Evolutionary conservation across 2,113 vertebrate genomes (phyloP), one percentile per base, ranked within the genome.

Genomic region (Platichthys flesus): DNA sequence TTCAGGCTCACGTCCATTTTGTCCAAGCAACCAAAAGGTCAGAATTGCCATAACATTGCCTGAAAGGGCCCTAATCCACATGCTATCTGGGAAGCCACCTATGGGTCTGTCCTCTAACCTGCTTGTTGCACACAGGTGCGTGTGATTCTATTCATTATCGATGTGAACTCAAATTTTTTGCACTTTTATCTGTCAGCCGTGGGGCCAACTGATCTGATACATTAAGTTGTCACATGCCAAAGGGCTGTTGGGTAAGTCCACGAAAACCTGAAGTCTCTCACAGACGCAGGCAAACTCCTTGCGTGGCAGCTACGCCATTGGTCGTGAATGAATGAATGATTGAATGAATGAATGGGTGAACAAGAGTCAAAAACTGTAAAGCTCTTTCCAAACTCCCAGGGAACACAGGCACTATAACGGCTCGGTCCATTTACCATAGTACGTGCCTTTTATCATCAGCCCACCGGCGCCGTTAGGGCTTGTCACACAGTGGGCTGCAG

Each of bases 401-500:
- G n/a, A n/a, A 10, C 5, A 28, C 4, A 58, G 40, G 12, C 23
- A 1, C 9, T 24, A 9, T 24, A 57, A 24, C 0, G 5, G 28
- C 12, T 18, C 28, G 5, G 56, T 16, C 23, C 56, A 15, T 16
- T 31, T 59, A 21, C 31, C 1, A 45, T 58, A 24, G 42, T 37
- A 15, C 10, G 23, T 18, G 7, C 40, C 31, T 77, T 81, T 76
- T 49, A 14, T 71, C 78, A 10, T 55, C 24, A 61, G 35, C 40
- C 47, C 55, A 31, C 31, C 31, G 31, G 6, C 6, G 58, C 26
- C 63, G 57, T 65, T 78, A 74, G 42, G 78, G 59, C 20, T 56
- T 67, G 83, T 59, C 80, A 81, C 61, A 76, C 68, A 37, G 45
- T 62, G 35, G 35, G 68, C 65, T 74, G 16, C 59, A 82, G 68